Conservation (phyloP, 2,888 invertebrate genomes). For the Drosophila tripunctata region DNA sequence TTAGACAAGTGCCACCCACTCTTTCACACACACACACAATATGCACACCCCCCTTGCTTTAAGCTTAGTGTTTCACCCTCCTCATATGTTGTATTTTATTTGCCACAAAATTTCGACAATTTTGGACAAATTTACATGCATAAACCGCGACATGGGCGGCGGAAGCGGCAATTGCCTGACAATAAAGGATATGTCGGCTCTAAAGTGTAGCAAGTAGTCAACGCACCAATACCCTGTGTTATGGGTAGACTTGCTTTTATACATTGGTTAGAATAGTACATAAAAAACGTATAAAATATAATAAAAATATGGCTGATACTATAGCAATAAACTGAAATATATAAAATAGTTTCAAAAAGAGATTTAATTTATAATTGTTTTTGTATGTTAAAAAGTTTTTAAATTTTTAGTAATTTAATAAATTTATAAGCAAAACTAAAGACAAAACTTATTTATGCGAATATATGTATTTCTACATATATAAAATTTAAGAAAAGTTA, state of each 20-base stretch:
- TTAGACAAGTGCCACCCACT: constrained; percentile 64
- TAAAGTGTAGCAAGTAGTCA: neutral
- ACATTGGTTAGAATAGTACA: neutral
- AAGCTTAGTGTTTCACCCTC: constrained; percentile 1
- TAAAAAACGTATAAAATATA: too few relatives aligned
- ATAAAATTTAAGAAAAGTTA: too few relatives aligned
- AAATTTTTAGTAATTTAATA: too few relatives aligned
- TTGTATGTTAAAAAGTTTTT: too few relatives aligned
- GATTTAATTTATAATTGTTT: too few relatives aligned
- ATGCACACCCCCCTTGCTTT: constrained; percentile 10
- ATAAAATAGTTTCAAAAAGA: too few relatives aligned
- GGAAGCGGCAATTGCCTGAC: constrained; percentile 75
- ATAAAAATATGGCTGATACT: too few relatives aligned
- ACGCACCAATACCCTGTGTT: constrained; percentile 13
- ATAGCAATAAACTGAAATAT: too few relatives aligned
- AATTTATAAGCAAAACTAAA: too few relatives aligned
- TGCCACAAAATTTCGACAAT: constrained; percentile 80
- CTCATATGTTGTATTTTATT: constrained; percentile 59
- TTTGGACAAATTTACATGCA: constrained; percentile 80
- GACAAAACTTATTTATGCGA: too few relatives aligned
- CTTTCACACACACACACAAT: constrained; percentile 9
- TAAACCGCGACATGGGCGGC: constrained; percentile 69
- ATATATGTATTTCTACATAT: too few relatives aligned
- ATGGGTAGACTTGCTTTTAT: neutral
- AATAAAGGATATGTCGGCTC: constrained; percentile 58